Evolutionary conservation across 2,113 vertebrate genomes (phyloP).

Genomic region (Pelodiscus sinensis): DNA sequence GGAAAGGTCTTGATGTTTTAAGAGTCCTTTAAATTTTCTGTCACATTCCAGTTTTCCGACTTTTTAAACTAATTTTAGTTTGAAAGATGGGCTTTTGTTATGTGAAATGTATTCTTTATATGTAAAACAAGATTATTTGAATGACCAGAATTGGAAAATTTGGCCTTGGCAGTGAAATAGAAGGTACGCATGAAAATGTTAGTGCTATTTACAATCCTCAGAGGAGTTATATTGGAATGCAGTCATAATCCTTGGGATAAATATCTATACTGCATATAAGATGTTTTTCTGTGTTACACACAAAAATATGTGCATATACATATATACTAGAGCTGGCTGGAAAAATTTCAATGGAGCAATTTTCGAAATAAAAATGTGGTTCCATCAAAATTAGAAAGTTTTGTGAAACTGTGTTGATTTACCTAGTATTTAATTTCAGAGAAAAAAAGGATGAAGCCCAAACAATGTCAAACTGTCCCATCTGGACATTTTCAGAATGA

Average conservation of each 20-base stretch:
- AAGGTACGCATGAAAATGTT: background rate
- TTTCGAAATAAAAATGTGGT: background rate
- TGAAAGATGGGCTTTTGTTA: constrained; percentile 15
- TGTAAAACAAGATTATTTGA: constrained; percentile 26
- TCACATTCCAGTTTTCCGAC: background rate
- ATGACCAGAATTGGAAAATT: constrained; percentile 19
- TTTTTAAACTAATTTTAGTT: constrained; percentile 19
- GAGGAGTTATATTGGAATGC: background rate
- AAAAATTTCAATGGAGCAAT: background rate
- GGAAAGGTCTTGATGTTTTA: constrained; percentile 33
- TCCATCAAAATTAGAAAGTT: background rate
- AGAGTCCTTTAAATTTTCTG: constrained; percentile 21
- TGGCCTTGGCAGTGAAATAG: constrained; percentile 3
- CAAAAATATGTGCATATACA: background rate
- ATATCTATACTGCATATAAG: accelerated
- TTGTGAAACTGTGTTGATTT: background rate
- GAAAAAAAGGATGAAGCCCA: background rate
- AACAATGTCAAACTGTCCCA: background rate
- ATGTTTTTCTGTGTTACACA: background rate
- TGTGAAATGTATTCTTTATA: constrained; percentile 39
- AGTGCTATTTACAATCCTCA: background rate
- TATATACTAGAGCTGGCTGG: background rate
- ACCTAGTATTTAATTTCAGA: background rate
- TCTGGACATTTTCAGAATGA: background rate
- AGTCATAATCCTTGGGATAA: background rate